phyloP scores from a whole-genome alignment of 2,797 vertebrate genomes.

The Pogoniulus pusillus region DNA sequence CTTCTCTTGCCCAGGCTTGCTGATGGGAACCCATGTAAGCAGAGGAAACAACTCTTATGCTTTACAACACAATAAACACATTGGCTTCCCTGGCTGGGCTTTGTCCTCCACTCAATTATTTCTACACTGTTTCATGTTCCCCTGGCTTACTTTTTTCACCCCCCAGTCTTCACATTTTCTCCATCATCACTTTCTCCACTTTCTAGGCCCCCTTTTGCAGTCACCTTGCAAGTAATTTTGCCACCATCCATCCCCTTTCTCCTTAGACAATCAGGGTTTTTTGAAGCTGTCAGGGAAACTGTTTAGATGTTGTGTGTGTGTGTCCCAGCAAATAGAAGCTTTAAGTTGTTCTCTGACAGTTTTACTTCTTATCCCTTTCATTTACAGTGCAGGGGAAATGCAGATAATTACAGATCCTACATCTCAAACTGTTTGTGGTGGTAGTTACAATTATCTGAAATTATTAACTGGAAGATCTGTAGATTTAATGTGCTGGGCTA shows the following conservation, averaged over 20 bases:
- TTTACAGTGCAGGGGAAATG: background rate
- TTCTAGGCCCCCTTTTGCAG: background rate
- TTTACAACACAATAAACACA: background rate
- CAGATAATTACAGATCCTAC: constrained; percentile 41
- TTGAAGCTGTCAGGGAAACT: background rate
- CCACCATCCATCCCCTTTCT: background rate
- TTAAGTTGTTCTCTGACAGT: constrained; percentile 6
- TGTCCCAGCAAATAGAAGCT: constrained; percentile 7
- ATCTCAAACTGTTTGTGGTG: constrained; percentile 43
- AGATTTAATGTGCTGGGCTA: background rate
- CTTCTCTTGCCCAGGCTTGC: background rate
- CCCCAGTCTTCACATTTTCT: background rate
- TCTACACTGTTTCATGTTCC: background rate
- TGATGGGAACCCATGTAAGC: background rate
- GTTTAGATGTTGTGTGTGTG: constrained; percentile 4
- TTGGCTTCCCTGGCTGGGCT: background rate
- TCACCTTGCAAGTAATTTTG: constrained; percentile 33
- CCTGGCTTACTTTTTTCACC: background rate
- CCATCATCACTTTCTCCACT: background rate
- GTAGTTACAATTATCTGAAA: constrained; percentile 53
- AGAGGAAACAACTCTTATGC: background rate
- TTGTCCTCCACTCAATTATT: background rate
- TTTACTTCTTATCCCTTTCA: constrained; percentile 36
- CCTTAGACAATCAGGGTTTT: background rate
- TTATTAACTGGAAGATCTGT: constrained; percentile 45